These are phyloP conservation scores for Lepidochrysops patricia DNA, from an alignment of 2,888 invertebrate genomes.

Conservation along the genomic window DNA sequence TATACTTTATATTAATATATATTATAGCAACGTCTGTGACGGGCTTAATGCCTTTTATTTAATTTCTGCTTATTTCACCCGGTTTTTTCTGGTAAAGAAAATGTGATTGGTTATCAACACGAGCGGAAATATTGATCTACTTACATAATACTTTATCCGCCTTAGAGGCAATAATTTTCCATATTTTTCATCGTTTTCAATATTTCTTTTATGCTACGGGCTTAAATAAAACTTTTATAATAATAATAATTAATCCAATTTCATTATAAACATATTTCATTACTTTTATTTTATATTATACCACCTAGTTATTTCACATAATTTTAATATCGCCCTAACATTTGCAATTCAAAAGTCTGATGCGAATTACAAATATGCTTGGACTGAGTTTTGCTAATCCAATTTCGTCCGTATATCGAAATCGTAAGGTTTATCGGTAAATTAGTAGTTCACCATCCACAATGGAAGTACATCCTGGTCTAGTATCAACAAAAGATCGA, in stretches of 20 bases:
- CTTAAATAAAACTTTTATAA: too few species aligned
- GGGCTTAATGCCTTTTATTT: not conserved
- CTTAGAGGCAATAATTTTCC: too few species aligned
- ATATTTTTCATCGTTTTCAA: too few species aligned
- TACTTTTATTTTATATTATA: too few species aligned
- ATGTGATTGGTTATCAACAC: too few species aligned
- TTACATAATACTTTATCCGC: too few species aligned
- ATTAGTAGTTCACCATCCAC: constrained; percentile 6
- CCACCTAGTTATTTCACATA: not conserved
- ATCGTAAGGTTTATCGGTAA: not conserved
- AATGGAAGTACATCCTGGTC: constrained; percentile 3
- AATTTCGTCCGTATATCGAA: not conserved
- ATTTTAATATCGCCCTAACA: constrained; percentile 3
- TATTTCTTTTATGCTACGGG: too few species aligned
- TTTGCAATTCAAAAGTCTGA: constrained; percentile 4
- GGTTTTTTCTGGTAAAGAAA: not conserved
- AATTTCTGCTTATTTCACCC: constrained; percentile 1
- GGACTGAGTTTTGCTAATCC: not conserved
- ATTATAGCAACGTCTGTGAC: too few species aligned
- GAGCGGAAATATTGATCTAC: too few species aligned
- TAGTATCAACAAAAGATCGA: constrained; percentile 21
- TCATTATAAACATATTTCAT: too few species aligned
- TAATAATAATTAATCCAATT: too few species aligned
- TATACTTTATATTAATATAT: too few species aligned
- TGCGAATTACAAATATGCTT: not conserved